Evolutionary conservation across 92 coral and sea anemone species (phyloP), one percentile per base, ranked within the genome.

Genomic region (Umimayanthus kanabou): DNA sequence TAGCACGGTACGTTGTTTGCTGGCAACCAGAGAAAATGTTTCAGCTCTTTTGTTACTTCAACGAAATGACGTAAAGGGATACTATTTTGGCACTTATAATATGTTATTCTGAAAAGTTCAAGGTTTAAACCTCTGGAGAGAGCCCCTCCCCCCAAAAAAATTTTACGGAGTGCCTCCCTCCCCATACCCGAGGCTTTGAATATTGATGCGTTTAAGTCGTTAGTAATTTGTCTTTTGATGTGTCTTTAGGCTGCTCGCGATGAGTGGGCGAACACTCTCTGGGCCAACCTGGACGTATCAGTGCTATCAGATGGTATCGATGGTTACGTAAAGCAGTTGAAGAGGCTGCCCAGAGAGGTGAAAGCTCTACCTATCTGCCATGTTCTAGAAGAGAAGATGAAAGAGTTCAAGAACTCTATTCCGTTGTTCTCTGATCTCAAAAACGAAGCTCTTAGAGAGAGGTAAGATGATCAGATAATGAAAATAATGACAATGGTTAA

Each of bases 251-350:
- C 95, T 65, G 98, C 99, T 2, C 97, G 98, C 64, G 98, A 97
- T 81, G 99, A 97, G 76, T 97, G 99, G 99, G 95, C 99, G 20
- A 97, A 97, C 94, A 97, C 99, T 0, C 81, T 97, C 76, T 97
- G 99, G 99, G 99, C 99, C 9, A 97, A 97, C 80, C 96, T 97
- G 76, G 97, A 97, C 75, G 99, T 97, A 82, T 95, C 94, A 23
- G 96, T 97, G 20, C 83, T 97, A 33, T 97, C 99, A 14, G 99
- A 97, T 39, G 99, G 99, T 73, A 97, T 97, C 78, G 99, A 97
- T 70, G 93, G 98, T 20, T 97, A 91, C 69, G 81, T 94, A 18
- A 97, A 97, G 81, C 97, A 92, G 80, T 92, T 97, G 64, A 97
- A 95, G 89, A 87, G 98, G 85, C 94, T 97, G 13, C 99, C 99